Base-by-base conservation (phyloP, 2,113 vertebrate species). In the Coryphaenoides rupestris region DNA sequence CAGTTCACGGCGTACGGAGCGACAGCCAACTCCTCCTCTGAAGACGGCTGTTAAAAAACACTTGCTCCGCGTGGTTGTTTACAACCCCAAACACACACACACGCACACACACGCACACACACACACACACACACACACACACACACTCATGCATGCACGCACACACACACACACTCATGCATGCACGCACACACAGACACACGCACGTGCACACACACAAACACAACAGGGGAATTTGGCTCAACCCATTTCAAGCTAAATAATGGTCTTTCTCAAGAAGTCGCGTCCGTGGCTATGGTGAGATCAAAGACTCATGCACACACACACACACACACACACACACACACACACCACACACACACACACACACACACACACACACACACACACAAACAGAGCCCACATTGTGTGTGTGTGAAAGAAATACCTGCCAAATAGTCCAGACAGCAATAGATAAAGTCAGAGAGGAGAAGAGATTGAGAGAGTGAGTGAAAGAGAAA, bases 171-270 rank as follows among this genome's bases (percentile, higher is more conserved):
- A 13, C 33, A 40, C 6, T 12, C 33, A 40, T 1, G 13, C 33
- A 12, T n/a, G n/a, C 33, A 40, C 9, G 2, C 33, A 40, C 33
- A 40, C 33, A 40, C 24, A 26, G 3, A 26, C 24, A 26, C 24
- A 26, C 24, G 6, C 24, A 26, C 24, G 6, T 6, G 6, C 24
- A 26, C 24, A 26, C 24, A 26, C 24, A 26, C 24, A 62, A 65
- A 75, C 57, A 56, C 69, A 65, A 79, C 60, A 63, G 21, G 49
- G 17, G 64, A 62, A 70, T 78, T 77, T 73, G 5, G 64, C 74
- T 69, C 70, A 73, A 75, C 74, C 71, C 47, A 16, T 50, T 50
- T n/a, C 47, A 50, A 50, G n/a, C 47, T 50, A 60, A 76, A 61
- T 21, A 78, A 55, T 21, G 49, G 23, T 19, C 4, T 59, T 3